Conservation (phyloP, 2,113 vertebrate species). For the Rostratula benghalensis region DNA sequence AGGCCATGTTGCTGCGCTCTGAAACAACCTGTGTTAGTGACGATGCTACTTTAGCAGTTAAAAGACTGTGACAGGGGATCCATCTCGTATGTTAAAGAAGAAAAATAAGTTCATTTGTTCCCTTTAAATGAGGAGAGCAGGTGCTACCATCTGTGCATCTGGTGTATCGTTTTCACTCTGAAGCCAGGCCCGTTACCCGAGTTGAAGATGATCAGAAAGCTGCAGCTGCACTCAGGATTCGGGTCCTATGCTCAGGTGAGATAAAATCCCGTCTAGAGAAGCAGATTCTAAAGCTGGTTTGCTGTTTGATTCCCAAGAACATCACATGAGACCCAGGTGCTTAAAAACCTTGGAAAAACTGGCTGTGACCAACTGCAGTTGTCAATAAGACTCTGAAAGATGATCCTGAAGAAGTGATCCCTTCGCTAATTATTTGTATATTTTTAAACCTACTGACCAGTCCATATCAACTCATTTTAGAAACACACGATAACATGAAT, state of each 20-base stretch:
- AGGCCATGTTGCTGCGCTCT: not conserved
- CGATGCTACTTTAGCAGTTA: not conserved
- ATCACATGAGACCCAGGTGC: not conserved
- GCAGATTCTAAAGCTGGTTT: not conserved
- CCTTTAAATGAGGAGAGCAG: not conserved
- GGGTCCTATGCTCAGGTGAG: not conserved
- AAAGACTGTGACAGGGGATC: not conserved
- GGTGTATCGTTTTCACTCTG: rapidly evolving
- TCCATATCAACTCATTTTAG: not conserved
- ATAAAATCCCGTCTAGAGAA: not conserved
- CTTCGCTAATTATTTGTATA: not conserved
- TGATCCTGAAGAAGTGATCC: not conserved
- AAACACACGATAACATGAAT: not conserved
- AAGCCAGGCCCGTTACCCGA: not conserved
- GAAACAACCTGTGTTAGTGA: not conserved
- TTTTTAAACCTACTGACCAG: not conserved
- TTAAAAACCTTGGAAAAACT: not conserved
- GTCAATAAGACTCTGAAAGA: not conserved
- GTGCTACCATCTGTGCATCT: not conserved
- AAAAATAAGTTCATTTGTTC: not conserved
- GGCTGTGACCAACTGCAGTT: not conserved
- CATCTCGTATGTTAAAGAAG: not conserved
- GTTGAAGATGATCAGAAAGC: not conserved
- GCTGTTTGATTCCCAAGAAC: not conserved
- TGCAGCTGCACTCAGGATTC: rapidly evolving